phyloP scores from a whole-genome alignment of 2,797 vertebrate species.

The Rhodeus uyekii region DNA sequence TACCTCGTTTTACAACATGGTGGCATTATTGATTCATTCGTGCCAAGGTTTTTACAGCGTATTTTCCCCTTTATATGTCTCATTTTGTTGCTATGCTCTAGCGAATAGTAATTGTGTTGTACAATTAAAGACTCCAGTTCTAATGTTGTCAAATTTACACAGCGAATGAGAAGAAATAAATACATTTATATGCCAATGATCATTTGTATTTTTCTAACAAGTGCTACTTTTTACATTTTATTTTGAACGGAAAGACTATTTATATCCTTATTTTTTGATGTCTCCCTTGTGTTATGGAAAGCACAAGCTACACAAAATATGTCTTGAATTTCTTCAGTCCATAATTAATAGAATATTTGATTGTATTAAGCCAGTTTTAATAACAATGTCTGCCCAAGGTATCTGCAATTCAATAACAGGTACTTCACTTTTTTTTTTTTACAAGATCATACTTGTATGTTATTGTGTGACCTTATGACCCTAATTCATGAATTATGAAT shows the following conservation, averaged over 20 bases:
- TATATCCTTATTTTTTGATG: constrained; percentile 72
- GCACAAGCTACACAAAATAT: constrained; percentile 59
- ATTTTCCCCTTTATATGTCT: constrained; percentile 58
- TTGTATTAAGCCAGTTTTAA: constrained; percentile 34
- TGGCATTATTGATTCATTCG: constrained; percentile 78
- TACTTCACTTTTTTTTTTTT: constrained; percentile 1
- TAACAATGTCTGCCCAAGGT: constrained; percentile 21
- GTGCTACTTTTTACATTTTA: constrained; percentile 78
- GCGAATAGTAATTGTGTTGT: constrained; percentile 83
- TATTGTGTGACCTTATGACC: constrained; percentile 38
- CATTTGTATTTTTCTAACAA: constrained; percentile 87
- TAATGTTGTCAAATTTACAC: constrained; percentile 81
- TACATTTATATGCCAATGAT: constrained; percentile 86
- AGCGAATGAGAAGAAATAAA: constrained; percentile 82
- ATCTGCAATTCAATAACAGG: constrained; percentile 28
- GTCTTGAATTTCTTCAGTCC: background rate
- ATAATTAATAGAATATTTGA: constrained; percentile 28
- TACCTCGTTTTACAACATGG: constrained; percentile 73
- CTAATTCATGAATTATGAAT: constrained; percentile 44
- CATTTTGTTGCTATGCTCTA: constrained; percentile 80
- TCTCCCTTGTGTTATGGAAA: constrained; percentile 71
- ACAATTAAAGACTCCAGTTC: constrained; percentile 74
- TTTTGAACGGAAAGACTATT: constrained; percentile 72
- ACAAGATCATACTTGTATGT: constrained; percentile 32
- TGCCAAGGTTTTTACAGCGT: constrained; percentile 70